These are phyloP conservation scores for Popillia japonica DNA, from an alignment of 1,140 invertebrate genomes.

Conservation along the genomic window DNA sequence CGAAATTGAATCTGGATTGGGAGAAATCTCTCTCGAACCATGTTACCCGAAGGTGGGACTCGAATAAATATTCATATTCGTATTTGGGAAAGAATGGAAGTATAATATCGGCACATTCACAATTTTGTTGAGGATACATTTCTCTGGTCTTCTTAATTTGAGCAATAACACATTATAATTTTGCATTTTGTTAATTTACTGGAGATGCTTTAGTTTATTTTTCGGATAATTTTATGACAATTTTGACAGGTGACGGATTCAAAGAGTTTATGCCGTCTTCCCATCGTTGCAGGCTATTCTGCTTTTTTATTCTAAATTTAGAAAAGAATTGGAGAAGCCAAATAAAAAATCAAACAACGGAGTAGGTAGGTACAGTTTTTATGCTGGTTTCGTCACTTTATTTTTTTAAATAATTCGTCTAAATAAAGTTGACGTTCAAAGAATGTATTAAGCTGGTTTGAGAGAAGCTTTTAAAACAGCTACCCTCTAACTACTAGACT, in stretches of 20 bases:
- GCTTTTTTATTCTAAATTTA: too few species aligned
- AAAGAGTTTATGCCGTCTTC: too few species aligned
- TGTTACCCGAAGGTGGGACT: slow-evolving; percentile 49
- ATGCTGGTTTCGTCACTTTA: too few species aligned
- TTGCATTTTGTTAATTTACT: slow-evolving; percentile 22
- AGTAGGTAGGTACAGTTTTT: too few species aligned
- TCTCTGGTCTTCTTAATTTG: neutral
- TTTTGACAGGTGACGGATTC: slow-evolving; percentile 17
- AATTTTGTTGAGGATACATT: slow-evolving; percentile 40
- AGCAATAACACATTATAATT: slow-evolving; percentile 17
- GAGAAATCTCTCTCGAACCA: slow-evolving; percentile 58
- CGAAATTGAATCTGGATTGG: slow-evolving; percentile 54
- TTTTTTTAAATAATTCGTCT: too few species aligned
- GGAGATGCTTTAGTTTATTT: neutral
- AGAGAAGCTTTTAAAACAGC: too few species aligned
- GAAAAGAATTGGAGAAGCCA: too few species aligned
- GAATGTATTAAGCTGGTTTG: too few species aligned
- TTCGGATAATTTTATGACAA: slow-evolving; percentile 3
- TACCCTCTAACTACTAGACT: too few species aligned
- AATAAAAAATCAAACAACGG: too few species aligned
- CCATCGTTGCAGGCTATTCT: too few species aligned
- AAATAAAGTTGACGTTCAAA: too few species aligned
- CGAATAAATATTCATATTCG: slow-evolving; percentile 48
- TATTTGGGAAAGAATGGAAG: slow-evolving; percentile 57
- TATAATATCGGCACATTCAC: slow-evolving; percentile 42